A percentile compares a stretch with the other conserved stretches of the same genome.
phyloP scores from a whole-genome alignment of 2,113 vertebrate genomes.

The Circaetus cinerascens region DNA sequence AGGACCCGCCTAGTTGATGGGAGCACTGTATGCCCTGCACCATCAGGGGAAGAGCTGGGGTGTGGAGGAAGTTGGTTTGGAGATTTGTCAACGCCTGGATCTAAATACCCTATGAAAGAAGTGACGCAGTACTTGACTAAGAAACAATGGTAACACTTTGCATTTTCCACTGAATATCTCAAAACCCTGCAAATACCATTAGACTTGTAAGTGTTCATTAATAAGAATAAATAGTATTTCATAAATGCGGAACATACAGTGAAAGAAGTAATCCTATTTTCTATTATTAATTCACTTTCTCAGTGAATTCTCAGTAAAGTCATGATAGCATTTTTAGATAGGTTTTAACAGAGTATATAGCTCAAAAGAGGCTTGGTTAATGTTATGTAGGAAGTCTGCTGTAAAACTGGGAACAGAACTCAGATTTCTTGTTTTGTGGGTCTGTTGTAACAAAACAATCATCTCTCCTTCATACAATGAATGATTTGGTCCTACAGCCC shows the following conservation, averaged over 20 bases:
- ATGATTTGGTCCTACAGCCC: neutral
- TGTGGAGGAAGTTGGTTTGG: neutral
- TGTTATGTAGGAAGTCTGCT: neutral
- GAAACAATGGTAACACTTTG: neutral
- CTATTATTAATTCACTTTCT: neutral
- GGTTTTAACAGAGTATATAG: neutral
- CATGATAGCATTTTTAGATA: neutral
- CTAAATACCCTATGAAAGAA: neutral
- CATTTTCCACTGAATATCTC: neutral
- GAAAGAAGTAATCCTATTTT: neutral
- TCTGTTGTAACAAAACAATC: neutral
- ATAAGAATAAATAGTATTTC: neutral
- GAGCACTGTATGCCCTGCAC: neutral
- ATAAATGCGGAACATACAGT: neutral
- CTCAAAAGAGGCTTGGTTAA: neutral
- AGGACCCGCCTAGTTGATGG: neutral
- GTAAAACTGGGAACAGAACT: neutral
- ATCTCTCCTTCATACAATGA: neutral
- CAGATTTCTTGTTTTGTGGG: neutral
- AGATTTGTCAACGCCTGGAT: conserved; percentile 1
- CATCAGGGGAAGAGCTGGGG: neutral
- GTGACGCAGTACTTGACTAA: neutral
- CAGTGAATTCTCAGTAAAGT: neutral
- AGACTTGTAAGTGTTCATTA: neutral
- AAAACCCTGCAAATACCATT: neutral